These are phyloP conservation scores for Drosophila insularis DNA, from an alignment of 1,140 invertebrate genomes.

Conservation along the genomic window DNA sequence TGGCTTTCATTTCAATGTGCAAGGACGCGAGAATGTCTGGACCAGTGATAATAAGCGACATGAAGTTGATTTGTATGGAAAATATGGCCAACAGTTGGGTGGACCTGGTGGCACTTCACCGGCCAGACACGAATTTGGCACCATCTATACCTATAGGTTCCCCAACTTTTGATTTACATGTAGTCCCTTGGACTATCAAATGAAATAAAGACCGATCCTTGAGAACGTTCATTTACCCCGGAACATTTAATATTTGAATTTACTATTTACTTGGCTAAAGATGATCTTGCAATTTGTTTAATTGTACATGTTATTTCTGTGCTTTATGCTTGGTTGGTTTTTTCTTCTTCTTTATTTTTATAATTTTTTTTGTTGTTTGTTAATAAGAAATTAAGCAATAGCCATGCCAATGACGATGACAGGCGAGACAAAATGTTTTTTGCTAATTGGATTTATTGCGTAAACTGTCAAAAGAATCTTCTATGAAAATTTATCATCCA, in stretches of 20 bases:
- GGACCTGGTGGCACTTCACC: conserved; percentile 59
- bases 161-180: background rate
- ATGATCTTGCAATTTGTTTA: conserved; percentile 74
- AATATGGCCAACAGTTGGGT: conserved; percentile 59
- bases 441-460: conserved; percentile 73
- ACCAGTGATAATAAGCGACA: conserved; percentile 64
- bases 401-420: conserved; percentile 47
- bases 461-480: conserved; percentile 68
- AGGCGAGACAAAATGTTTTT: conserved; percentile 55
- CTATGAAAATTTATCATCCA: conserved; percentile 71
- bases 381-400: conserved; percentile 67
- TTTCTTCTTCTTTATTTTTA: too few species aligned
- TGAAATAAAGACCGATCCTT: conserved; percentile 39
- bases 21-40: conserved; percentile 48
- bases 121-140: conserved; percentile 29
- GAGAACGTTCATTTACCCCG: conserved; percentile 53
- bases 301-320: conserved; percentile 57
- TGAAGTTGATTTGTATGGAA: conserved; percentile 42
- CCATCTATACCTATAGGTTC: conserved; percentile 48
- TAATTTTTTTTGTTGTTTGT: conserved; percentile 34
- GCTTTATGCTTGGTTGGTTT: conserved; percentile 31
- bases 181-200: background rate
- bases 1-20: conserved; percentile 40
- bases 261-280: conserved; percentile 37
- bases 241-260: conserved; percentile 38